Conservation (phyloP, 2,797 vertebrate species). For the Amblyopsis hoosieri region DNA sequence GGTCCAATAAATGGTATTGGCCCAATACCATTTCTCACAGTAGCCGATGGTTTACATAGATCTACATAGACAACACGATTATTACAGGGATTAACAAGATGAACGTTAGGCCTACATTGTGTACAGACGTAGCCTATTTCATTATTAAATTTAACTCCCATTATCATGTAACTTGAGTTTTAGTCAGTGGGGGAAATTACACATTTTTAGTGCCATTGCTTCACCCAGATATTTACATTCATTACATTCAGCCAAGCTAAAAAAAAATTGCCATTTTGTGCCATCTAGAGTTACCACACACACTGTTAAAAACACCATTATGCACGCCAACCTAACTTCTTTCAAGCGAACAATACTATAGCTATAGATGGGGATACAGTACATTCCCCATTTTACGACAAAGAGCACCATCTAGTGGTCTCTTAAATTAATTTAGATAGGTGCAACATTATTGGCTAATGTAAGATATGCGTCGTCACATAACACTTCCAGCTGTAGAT, state of each 20-base stretch:
- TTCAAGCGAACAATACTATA: background rate
- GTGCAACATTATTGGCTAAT: constrained; percentile 19
- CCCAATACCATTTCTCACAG: no score
- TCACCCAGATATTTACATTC: background rate
- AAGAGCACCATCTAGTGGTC: constrained; percentile 39
- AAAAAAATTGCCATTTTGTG: constrained; percentile 15
- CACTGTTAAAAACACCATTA: background rate
- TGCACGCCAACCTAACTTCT: no score
- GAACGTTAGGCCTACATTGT: no score
- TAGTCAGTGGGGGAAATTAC: background rate
- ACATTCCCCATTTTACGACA: background rate
- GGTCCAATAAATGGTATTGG: no score
- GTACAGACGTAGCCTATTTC: no score
- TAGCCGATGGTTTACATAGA: no score
- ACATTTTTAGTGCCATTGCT: background rate
- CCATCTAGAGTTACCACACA: constrained; percentile 19
- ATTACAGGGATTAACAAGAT: no score
- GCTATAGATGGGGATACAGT: background rate
- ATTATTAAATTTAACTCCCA: background rate
- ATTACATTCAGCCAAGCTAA: background rate
- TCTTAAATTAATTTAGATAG: constrained; percentile 7
- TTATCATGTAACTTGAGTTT: background rate
- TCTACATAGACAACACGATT: no score
- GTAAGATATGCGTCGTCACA: constrained; percentile 15
- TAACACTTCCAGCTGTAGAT: constrained; percentile 21